These are phyloP conservation scores for Triplophysa tibetana DNA, from an alignment of 2,113 vertebrate species.

Conservation along the genomic window DNA sequence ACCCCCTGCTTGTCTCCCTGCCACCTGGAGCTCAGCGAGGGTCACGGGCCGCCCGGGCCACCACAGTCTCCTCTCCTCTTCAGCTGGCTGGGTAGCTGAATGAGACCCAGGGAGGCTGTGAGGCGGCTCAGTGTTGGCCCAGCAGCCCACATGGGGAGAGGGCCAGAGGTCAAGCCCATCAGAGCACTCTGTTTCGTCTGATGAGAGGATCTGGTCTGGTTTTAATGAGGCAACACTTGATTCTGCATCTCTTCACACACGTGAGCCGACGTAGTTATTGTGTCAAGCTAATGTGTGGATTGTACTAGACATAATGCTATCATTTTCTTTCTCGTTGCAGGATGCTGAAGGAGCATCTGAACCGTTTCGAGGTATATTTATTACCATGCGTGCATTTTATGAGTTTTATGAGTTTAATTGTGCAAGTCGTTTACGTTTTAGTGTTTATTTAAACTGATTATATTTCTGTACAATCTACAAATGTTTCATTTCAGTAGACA, in stretches of 20 bases:
- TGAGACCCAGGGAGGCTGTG: conserved; percentile 59
- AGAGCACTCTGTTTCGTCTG: conserved; percentile 56
- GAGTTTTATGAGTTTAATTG: no score
- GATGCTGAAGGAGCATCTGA: not conserved
- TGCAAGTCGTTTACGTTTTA: no score
- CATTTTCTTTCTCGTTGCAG: conserved; percentile 21
- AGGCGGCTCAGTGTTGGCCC: conserved; percentile 57
- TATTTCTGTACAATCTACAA: not conserved
- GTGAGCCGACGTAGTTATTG: conserved; percentile 8
- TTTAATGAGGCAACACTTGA: conserved; percentile 54
- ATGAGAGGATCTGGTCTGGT: conserved; percentile 64
- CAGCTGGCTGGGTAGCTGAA: conserved; percentile 62
- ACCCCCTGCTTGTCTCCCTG: conserved; percentile 66
- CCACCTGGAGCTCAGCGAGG: conserved; percentile 66
- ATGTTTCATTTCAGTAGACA: conserved; percentile 8
- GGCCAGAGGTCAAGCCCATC: conserved; percentile 66
- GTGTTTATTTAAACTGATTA: not conserved
- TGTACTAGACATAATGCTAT: conserved; percentile 14
- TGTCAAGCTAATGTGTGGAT: conserved; percentile 21
- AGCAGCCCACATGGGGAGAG: conserved; percentile 55
- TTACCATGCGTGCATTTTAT: not conserved
- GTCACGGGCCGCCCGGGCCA: conserved; percentile 53
- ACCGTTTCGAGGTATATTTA: not conserved
- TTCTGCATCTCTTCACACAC: conserved; percentile 31
- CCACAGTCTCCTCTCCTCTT: conserved; percentile 50